Conservation (phyloP, 2,113 vertebrate genomes). For the Cavia aperea region DNA sequence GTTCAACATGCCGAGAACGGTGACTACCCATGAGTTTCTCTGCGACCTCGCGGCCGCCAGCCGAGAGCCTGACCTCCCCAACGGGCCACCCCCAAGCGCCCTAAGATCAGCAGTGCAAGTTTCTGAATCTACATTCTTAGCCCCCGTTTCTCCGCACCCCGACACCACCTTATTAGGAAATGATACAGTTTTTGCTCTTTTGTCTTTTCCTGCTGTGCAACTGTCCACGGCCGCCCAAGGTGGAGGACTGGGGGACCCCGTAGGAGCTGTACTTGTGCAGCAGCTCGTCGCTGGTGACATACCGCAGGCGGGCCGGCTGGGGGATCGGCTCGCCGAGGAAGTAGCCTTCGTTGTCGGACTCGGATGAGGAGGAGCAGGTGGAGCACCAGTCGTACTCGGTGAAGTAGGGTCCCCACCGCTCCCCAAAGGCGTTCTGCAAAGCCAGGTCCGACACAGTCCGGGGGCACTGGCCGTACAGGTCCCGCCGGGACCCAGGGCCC, state of each 20-base stretch:
- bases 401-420: slow-evolving; percentile 86
- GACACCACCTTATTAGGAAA: slow-evolving; percentile 83
- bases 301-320: slow-evolving; percentile 88
- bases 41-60: slow-evolving; percentile 54
- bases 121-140: slow-evolving; percentile 82
- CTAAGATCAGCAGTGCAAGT: slow-evolving; percentile 81
- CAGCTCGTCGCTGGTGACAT: slow-evolving; percentile 93
- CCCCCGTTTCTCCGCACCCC: slow-evolving; percentile 54
- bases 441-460: slow-evolving; percentile 95
- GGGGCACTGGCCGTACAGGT: slow-evolving; percentile 88
- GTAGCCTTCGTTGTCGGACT: slow-evolving; percentile 97
- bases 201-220: slow-evolving; percentile 91
- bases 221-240: slow-evolving; percentile 85
- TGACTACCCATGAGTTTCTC: slow-evolving; percentile 70
- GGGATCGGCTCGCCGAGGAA: slow-evolving; percentile 97
- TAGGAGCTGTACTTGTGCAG: slow-evolving; percentile 90
- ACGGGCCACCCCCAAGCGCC: slow-evolving; percentile 63
- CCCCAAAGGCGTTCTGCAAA: slow-evolving; percentile 89
- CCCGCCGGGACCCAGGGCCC: slow-evolving; percentile 81
- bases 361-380: slow-evolving; percentile 96
- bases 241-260: slow-evolving; percentile 84
- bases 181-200: slow-evolving; percentile 99
- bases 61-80: slow-evolving; percentile 20
- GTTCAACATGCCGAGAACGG: slow-evolving; percentile 76
- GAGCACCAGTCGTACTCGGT: slow-evolving; percentile 97